Base-by-base conservation (phyloP, 1,140 invertebrate species). In the Caenorhabditis inopinata region DNA sequence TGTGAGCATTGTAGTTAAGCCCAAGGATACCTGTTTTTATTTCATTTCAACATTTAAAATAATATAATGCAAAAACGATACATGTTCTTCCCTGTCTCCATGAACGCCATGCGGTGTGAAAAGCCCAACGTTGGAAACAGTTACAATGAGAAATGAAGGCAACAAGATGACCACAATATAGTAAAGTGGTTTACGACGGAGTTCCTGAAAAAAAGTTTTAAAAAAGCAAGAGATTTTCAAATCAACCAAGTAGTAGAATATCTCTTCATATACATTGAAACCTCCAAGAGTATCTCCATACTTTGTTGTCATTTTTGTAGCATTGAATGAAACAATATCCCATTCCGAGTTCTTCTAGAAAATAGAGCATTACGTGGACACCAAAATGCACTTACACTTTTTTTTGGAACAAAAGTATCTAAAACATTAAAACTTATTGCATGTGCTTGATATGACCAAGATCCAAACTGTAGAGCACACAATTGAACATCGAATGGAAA, bases 291-390 rank as follows among this genome's bases (percentile, higher is more conserved):
- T 76, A 32, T 76, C 62, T 23, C 45, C 76, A 53, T 81, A 81
- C 21, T 77, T 76, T 21, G 74, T 78, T 32, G 32, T 58, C 18
- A 77, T 53, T 45, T 76, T 81, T 45, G 81, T 75, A 35, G 80
- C 38, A 25, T 49, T 51, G 38, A 81, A 77, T 16, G 38, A 48
- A 3, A 81, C 35, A 18, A 81, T 81, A 14, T 81, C 74, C 80
- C 80, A 81, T 77, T 81, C 80, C 5, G 80, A 81, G 23, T 80
- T 80, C 79, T 80, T 46, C 76, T 78, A 51, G 32, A 79, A 49
- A 16, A 38, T 16, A 46, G 27, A 23, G 78, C 23, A 46, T 27
- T 46, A 21, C n/a, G 58, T 14, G 18, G 18, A 32, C 4, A 4
- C 0, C 18, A 47, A 35, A 74, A 38, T 23, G 79, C 1, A 75